phyloP scores from a whole-genome alignment of 2,797 vertebrate genomes.

The Anolis apletophallus region DNA sequence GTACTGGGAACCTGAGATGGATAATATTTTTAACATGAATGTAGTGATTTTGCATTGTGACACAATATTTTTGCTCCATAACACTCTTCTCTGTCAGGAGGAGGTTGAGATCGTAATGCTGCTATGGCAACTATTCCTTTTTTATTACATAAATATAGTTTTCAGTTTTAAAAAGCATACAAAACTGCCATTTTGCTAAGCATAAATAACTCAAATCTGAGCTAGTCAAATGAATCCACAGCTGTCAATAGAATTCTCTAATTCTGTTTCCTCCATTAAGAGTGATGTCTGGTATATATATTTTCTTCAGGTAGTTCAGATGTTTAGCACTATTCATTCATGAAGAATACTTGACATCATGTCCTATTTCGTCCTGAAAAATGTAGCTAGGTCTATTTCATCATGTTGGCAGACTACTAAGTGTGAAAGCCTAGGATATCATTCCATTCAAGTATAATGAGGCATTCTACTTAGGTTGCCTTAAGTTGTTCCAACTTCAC shows the following conservation, averaged over 20 bases:
- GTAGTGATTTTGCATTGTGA: background rate
- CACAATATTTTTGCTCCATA: slow-evolving; percentile 37
- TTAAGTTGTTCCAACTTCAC: too few relatives aligned
- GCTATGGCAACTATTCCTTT: slow-evolving; percentile 66
- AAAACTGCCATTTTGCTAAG: slow-evolving; percentile 49
- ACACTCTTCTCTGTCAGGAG: slow-evolving; percentile 57
- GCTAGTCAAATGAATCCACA: slow-evolving; percentile 42
- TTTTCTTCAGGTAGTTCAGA: background rate
- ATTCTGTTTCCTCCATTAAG: background rate
- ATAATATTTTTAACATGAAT: background rate
- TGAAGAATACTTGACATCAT: background rate
- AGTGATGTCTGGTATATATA: background rate
- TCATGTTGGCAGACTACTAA: background rate
- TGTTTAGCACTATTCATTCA: background rate
- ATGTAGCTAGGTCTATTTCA: background rate
- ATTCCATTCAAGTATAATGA: background rate
- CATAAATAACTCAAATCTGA: slow-evolving; percentile 55
- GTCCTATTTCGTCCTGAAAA: background rate
- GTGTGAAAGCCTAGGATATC: too few relatives aligned
- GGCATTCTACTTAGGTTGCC: background rate
- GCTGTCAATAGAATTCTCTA: background rate
- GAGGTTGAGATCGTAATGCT: slow-evolving; percentile 61
- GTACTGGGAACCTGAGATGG: background rate
- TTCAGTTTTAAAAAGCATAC: background rate
- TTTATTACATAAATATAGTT: slow-evolving; percentile 61